These are phyloP conservation scores for Lynx canadensis DNA, from an alignment of 2,113 vertebrate genomes.

Conservation along the genomic window DNA sequence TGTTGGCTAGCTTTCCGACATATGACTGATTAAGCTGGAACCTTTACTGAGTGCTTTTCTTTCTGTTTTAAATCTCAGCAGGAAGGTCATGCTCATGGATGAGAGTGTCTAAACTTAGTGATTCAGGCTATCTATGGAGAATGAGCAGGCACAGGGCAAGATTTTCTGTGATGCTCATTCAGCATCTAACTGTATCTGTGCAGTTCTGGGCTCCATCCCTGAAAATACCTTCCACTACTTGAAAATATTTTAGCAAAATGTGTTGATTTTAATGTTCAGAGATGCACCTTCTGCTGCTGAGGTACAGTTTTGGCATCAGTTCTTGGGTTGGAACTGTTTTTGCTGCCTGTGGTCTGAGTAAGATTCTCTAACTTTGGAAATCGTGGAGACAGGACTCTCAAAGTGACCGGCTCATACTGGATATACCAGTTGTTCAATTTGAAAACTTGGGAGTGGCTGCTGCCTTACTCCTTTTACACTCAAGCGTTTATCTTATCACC, in stretches of 20 bases:
- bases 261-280: neutral
- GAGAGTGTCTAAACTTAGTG: neutral
- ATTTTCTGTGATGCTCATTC: neutral
- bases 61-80: conserved; percentile 50
- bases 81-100: conserved; percentile 8
- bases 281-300: neutral
- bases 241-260: neutral
- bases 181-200: neutral
- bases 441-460: neutral
- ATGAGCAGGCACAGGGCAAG: neutral
- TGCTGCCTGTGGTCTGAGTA: neutral
- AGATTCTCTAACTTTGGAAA: neutral
- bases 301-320: neutral
- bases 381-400: neutral
- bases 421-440: neutral
- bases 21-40: conserved; percentile 47
- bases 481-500: neutral
- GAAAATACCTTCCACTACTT: neutral
- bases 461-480: neutral
- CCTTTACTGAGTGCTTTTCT: conserved; percentile 27
- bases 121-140: neutral
- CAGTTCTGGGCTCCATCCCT: neutral
- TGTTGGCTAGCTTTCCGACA: conserved; percentile 48
- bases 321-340: neutral
- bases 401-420: neutral